These are phyloP conservation scores for Thaleichthys pacificus DNA, from an alignment of 2,797 vertebrate species.

Conservation along the genomic window DNA sequence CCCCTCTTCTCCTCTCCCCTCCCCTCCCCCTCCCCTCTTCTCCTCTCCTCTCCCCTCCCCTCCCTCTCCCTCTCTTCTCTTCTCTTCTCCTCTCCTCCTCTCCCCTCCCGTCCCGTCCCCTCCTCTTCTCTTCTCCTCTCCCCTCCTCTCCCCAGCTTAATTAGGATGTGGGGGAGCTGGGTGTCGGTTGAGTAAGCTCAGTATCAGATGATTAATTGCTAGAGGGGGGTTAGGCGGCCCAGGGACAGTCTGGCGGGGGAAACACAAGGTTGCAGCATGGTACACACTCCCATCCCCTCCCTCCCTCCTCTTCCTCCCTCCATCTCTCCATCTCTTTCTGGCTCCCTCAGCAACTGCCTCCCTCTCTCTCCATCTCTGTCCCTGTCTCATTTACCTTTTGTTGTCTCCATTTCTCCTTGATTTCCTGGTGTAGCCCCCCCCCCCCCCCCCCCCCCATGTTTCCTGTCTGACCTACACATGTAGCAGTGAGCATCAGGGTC, in stretches of 20 bases:
- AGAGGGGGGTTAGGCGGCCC: constrained; percentile 66
- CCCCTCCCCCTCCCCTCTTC: neutral
- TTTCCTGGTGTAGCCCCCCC: constrained; percentile 48
- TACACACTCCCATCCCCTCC: constrained; percentile 37
- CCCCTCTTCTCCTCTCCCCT: constrained; percentile 29
- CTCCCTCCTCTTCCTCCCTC: neutral
- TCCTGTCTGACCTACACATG: constrained; percentile 51
- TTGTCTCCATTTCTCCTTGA: constrained; percentile 27
- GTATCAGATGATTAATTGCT: constrained; percentile 82
- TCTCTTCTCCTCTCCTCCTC: neutral
- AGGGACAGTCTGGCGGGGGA: constrained; percentile 66
- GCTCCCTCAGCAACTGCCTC: constrained; percentile 54
- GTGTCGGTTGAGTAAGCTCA: constrained; percentile 77
- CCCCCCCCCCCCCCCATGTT: constrained; percentile 24
- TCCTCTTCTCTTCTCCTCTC: constrained; percentile 8
- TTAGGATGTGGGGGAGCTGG: constrained; percentile 75
- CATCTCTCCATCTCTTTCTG: constrained; percentile 15
- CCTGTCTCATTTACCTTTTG: constrained; percentile 25
- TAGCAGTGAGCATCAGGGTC: constrained; percentile 21
- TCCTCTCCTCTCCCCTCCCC: neutral
- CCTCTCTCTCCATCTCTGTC: constrained; percentile 56
- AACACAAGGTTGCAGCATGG: constrained; percentile 74
- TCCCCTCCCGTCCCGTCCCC: constrained; percentile 17
- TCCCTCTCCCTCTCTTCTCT: neutral
- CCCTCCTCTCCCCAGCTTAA: constrained; percentile 58